Evolutionary conservation across 2,113 vertebrate genomes (phyloP).

Genomic region (Ovibos moschatus): DNA sequence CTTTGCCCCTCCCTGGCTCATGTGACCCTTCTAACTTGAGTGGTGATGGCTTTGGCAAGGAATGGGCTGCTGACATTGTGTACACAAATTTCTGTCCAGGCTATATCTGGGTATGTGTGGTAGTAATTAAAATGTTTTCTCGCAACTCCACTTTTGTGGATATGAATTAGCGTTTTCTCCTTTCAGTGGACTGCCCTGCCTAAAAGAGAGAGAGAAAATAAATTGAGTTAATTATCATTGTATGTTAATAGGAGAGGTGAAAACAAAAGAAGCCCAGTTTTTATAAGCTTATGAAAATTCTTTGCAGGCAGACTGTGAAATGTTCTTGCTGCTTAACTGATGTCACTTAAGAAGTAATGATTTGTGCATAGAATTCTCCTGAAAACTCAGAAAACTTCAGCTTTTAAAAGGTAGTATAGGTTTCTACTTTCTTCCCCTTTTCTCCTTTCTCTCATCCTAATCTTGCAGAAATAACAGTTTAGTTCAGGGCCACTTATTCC

Average conservation of each 20-base stretch:
- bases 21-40: not conserved
- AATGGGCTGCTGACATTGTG: not conserved
- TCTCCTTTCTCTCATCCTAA: not conserved
- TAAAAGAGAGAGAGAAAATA: not conserved
- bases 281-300: not conserved
- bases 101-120: not conserved
- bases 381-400: not conserved
- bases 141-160: not conserved
- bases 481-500: not conserved
- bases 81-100: not conserved
- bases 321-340: not conserved
- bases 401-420: not conserved
- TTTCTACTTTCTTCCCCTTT: not conserved
- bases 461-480: not conserved
- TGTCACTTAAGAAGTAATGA: not conserved
- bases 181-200: not conserved
- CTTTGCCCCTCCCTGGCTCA: not conserved
- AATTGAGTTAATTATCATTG: not conserved
- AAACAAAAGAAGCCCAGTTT: not conserved
- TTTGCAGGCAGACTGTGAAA: not conserved
- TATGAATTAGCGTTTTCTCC: conserved; percentile 1
- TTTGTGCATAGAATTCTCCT: not conserved
- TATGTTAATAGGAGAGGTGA: not conserved
- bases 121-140: not conserved
- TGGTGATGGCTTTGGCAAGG: not conserved